Evolutionary conservation across 1,140 invertebrate genomes (phyloP), one percentile per base, ranked within the genome.

Genomic region (Cotesia chilonis): DNA sequence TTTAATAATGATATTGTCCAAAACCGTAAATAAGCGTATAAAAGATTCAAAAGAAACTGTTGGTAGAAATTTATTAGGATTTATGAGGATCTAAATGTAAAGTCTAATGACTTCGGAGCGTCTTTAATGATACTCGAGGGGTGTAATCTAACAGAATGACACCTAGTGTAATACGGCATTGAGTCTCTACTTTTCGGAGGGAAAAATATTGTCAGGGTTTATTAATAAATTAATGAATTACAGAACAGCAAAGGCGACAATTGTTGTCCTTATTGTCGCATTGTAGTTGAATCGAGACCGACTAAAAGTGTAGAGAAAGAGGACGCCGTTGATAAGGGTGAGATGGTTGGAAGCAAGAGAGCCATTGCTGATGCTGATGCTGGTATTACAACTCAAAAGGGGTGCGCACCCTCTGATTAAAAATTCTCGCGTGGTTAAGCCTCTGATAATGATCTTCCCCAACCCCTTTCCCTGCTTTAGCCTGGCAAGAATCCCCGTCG

Each of bases 391-490:
- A 10, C 41, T 14, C 38, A 14, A 72, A 78, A 86, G 83, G 85
- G 85, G 82, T 84, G 83, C 83, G 84, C 83, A 85, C 85, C 85
- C 85, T 87, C 85, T 87, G 86, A 87, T 87, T 87, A 87, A 87
- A 87, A 87, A 87, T 87, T 87, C 84, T 87, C 85, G 86, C 86
- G 86, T 87, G 86, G 85, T 87, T 87, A 87, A 86, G 84, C 85
- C 84, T 84, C 83, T 81, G 86, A 87, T 87, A 87, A 87, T 87
- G 85, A 87, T 87, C 86, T 87, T 85, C 81, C 75, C 83, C 82
- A 81, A 84, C 80, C 84, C 82, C 81, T 47, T 28, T 28, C 28
- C 28, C 28, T 28, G 28, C 28, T 28, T 28, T 28, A 28, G 28
- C 28, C 3, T 47, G 41, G 41, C 10, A 47, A 47, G 41, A 47